Base-by-base conservation (phyloP, 2,888 invertebrate species). In the Branchipolynoe longqiensis region DNA sequence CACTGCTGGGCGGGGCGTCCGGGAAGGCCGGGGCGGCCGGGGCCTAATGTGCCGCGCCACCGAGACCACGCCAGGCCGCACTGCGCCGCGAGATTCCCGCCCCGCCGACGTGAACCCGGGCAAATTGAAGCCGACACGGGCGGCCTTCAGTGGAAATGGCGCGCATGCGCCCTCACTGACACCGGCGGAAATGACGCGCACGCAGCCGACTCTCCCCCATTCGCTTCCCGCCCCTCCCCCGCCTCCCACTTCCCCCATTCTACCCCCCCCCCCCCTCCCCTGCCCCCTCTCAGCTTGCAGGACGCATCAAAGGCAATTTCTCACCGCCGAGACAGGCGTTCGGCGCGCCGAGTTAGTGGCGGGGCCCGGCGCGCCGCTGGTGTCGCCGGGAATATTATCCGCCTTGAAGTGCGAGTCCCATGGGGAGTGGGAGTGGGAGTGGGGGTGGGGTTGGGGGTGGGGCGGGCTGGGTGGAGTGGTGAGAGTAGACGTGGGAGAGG, bases 81-180 rank as follows among this genome's bases (percentile, higher is more conserved):
- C n/a, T n/a, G n/a, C n/a, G 69, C 33, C 38, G 69, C 69, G 69
- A 69, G 69, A 36, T 36, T 69, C 38, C 38, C 69, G 69, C 69
- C 69, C 36, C 18, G 14, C 69, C 33, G 36, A 69, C 69, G 69
- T 69, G 69, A 69, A 69, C 69, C 38, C 22, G 69, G 36, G 12
- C 36, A 69, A 69, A 69, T 69, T 69, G 69, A 38, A 69, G 69
- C 36, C 69, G 69, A 69, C 69, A 69, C 38, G 69, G n/a, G 69
- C 69, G 38, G 38, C 69, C 69, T 38, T 38, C 36, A 69, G 36
- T 69, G 36, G 69, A 69, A 38, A 69, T 69, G 69, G 69, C 38
- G 22, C 36, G 69, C 69, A 18, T 33, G 69, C 36, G 69, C 69
- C 69, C 69, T 69, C 69, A 22, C 36, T 69, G 69, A 69, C 69